A percentile compares a stretch with the other conserved stretches of the same genome.
Conservation (phyloP, 2,888 invertebrate species). For the Tipula helvola region DNA sequence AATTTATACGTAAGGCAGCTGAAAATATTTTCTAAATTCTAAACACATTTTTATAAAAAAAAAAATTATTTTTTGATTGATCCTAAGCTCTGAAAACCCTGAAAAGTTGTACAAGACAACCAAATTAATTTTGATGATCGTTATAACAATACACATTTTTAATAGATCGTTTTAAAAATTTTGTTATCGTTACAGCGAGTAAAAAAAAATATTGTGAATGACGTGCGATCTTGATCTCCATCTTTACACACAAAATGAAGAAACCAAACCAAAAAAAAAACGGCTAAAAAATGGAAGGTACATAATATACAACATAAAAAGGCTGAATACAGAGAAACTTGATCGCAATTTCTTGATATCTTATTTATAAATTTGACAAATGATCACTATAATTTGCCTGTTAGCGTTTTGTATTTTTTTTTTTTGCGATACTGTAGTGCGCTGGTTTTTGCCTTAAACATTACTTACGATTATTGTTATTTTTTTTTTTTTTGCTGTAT, state of each 20-base stretch:
- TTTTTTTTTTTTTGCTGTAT: neutral
- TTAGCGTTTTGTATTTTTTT: neutral
- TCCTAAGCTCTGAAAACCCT: neutral
- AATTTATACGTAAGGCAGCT: neutral
- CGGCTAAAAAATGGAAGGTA: neutral
- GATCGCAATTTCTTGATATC: slow-evolving; percentile 7
- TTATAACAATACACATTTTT: neutral
- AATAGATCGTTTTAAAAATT: neutral
- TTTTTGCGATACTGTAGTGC: neutral
- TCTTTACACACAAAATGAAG: neutral
- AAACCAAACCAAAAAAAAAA: neutral
- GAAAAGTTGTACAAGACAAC: neutral
- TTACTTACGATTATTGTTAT: neutral
- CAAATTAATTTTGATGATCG: neutral
- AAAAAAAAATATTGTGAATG: neutral
- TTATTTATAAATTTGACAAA: slow-evolving; percentile 10
- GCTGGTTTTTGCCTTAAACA: neutral
- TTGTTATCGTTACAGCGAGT: neutral
- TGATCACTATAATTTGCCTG: slow-evolving; percentile 10
- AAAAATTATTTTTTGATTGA: neutral
- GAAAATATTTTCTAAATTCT: neutral
- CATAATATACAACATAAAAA: neutral
- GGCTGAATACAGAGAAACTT: neutral
- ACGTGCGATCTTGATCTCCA: slow-evolving; percentile 10
- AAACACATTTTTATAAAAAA: neutral